Percentiles rank a stretch among this genome's conserved stretches.
Evolutionary conservation across 2,113 vertebrate genomes (phyloP).

Genomic region (Neogale vison): DNA sequence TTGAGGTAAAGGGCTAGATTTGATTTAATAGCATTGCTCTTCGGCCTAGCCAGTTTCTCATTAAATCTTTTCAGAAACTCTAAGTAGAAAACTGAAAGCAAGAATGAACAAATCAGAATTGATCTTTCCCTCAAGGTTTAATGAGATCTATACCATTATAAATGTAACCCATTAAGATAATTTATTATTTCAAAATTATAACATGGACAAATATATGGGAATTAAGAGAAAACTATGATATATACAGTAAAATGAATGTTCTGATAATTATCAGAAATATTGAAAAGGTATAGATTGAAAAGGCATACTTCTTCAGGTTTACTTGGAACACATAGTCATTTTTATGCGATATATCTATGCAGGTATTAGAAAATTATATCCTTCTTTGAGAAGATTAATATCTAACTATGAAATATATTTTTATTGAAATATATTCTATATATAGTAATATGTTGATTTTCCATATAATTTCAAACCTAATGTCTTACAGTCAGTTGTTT

Average conservation of each 20-base stretch:
- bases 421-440: background rate
- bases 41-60: background rate
- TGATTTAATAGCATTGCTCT: background rate
- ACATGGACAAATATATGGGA: background rate
- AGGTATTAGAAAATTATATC: background rate
- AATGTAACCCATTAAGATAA: background rate
- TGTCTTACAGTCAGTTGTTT: background rate
- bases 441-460: background rate
- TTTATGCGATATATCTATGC: background rate
- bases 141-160: background rate
- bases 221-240: background rate
- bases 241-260: background rate
- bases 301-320: background rate
- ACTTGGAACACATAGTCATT: background rate
- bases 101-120: background rate
- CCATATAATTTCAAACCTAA: background rate
- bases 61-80: background rate
- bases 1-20: background rate
- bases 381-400: background rate
- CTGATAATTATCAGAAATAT: background rate
- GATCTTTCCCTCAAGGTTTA: background rate
- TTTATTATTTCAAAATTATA: background rate
- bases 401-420: background rate
- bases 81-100: background rate
- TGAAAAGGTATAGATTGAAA: background rate